These are phyloP conservation scores for Aproaerema taeniolella DNA, from an alignment of 2,888 invertebrate species.

Conservation along the genomic window DNA sequence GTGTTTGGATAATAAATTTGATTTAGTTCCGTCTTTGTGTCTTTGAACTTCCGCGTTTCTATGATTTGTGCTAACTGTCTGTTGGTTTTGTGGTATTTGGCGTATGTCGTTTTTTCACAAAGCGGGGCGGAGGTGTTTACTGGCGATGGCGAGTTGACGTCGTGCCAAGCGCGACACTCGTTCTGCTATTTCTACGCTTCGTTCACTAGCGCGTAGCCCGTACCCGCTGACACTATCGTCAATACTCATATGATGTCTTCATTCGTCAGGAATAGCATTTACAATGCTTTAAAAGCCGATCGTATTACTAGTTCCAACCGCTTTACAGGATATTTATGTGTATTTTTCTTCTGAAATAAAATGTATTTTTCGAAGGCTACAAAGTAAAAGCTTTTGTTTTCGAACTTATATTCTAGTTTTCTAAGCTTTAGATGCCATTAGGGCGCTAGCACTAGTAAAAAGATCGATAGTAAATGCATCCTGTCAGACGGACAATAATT, in stretches of 20 bases:
- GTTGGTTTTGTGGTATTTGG: conserved; percentile 45
- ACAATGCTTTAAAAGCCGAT: too few relatives aligned
- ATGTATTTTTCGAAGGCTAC: too few relatives aligned
- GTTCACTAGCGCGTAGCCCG: conserved; percentile 5
- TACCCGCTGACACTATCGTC: conserved; percentile 9
- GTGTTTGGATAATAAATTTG: conserved; percentile 14
- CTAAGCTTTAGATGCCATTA: too few relatives aligned
- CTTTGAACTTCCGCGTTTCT: conserved; percentile 22
- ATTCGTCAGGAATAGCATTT: too few relatives aligned
- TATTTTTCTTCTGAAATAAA: too few relatives aligned
- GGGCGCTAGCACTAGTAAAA: neutral
- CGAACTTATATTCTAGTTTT: too few relatives aligned
- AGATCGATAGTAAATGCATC: conserved; percentile 9
- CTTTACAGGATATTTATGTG: too few relatives aligned
- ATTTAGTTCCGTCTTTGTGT: conserved; percentile 43
- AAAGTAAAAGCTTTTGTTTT: too few relatives aligned
- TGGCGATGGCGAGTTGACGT: conserved; percentile 44
- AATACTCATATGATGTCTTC: too few relatives aligned
- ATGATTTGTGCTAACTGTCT: conserved; percentile 22
- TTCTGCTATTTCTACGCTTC: conserved; percentile 52
- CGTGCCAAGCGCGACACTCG: conserved; percentile 59
- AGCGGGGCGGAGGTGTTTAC: conserved; percentile 43
- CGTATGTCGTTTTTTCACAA: conserved; percentile 53
- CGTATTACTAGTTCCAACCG: too few relatives aligned
- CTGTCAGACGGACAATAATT: conserved; percentile 8